Conservation (phyloP, 23 tunicate genomes). For the Phallusia fumigata region DNA sequence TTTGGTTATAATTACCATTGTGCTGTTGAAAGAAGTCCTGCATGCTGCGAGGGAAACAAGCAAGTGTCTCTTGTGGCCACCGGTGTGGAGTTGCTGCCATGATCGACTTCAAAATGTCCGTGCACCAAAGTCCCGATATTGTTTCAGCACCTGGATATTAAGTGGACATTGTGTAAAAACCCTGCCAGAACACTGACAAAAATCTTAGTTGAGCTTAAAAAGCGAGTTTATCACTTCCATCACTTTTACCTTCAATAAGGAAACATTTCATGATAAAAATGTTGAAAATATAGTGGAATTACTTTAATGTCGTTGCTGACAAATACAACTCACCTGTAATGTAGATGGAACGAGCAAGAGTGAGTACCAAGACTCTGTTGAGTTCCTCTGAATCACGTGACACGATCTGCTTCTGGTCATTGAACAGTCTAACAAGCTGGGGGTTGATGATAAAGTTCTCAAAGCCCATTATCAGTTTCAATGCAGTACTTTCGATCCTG, state of each 20-base stretch:
- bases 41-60: slow-evolving; percentile 73
- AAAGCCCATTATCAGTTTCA: slow-evolving; percentile 75
- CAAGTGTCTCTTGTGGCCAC: slow-evolving; percentile 83
- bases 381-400: slow-evolving; percentile 85
- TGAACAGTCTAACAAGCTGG: slow-evolving; percentile 46
- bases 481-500: slow-evolving; percentile 85
- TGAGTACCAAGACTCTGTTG: slow-evolving; percentile 79
- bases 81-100: slow-evolving; percentile 89
- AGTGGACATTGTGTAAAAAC: no score
- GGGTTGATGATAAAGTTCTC: slow-evolving; percentile 80
- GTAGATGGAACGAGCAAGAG: slow-evolving; percentile 81
- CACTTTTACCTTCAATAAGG: not conserved
- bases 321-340: slow-evolving; percentile 46
- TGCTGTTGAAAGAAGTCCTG: slow-evolving; percentile 57
- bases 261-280: not conserved
- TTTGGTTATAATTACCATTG: slow-evolving; percentile 24
- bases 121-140: slow-evolving; percentile 86
- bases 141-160: slow-evolving; percentile 62
- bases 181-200: no score
- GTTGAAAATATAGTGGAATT: not conserved
- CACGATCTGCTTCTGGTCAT: slow-evolving; percentile 70
- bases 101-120: slow-evolving; percentile 69
- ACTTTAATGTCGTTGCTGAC: no score
- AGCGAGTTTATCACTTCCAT: not conserved
- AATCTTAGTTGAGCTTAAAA: no score